These are phyloP conservation scores for Pipra filicauda DNA, from an alignment of 2,113 vertebrate genomes.

Conservation along the genomic window DNA sequence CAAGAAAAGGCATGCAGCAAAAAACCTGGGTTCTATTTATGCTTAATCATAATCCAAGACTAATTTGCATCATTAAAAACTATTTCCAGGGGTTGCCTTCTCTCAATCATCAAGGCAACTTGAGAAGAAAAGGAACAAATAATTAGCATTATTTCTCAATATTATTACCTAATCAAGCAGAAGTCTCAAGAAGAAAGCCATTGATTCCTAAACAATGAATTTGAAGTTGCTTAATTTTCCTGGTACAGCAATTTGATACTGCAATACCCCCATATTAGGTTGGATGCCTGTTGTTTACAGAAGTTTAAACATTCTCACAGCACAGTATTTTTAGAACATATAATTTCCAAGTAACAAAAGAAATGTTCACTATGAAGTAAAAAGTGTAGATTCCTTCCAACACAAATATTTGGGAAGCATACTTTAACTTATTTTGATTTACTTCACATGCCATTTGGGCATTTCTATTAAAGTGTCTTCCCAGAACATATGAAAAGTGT, in stretches of 20 bases:
- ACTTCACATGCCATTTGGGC: slow-evolving; percentile 5
- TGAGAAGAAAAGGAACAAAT: background rate
- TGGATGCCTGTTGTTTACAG: background rate
- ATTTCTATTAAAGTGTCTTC: slow-evolving; percentile 18
- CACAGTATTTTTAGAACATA: slow-evolving; percentile 46
- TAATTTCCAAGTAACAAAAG: slow-evolving; percentile 56
- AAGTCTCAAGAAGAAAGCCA: background rate
- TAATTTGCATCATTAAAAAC: background rate
- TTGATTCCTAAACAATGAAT: background rate
- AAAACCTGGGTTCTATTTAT: background rate
- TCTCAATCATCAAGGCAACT: background rate
- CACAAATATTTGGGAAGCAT: slow-evolving; percentile 53
- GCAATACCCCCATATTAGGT: background rate
- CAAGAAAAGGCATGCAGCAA: background rate
- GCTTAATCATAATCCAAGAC: background rate
- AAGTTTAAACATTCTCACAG: slow-evolving; percentile 19
- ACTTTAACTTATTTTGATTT: slow-evolving; percentile 57
- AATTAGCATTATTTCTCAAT: background rate
- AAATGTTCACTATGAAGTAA: slow-evolving; percentile 33
- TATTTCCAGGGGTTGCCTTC: background rate
- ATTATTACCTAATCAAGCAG: background rate
- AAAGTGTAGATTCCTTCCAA: slow-evolving; percentile 29
- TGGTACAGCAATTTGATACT: background rate
- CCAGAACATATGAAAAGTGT: background rate
- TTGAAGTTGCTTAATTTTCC: background rate